Conservation (phyloP, 2,888 invertebrate species). For the Sinotaia quadrata region DNA sequence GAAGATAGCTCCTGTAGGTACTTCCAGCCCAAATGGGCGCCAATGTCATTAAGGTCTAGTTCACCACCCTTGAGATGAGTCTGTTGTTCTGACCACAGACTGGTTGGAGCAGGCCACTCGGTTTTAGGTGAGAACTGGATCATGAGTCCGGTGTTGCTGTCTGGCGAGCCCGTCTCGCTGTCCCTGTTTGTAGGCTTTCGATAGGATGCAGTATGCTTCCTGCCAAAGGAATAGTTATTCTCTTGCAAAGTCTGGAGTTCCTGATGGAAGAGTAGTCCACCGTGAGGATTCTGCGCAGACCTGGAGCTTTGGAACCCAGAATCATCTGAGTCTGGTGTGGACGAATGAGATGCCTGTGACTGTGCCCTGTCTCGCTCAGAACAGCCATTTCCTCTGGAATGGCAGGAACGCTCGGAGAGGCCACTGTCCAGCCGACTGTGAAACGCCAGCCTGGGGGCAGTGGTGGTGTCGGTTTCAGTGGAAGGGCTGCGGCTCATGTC, state of each 20-base stretch:
- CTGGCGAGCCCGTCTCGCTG: conserved; percentile 12
- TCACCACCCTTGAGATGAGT: conserved; percentile 10
- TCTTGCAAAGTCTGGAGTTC: conserved; percentile 4
- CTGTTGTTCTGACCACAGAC: conserved; percentile 13
- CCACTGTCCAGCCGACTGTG: conserved; percentile 29
- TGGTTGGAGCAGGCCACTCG: conserved; percentile 6
- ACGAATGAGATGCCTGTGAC: conserved; percentile 56
- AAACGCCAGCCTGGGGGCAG: conserved; percentile 14
- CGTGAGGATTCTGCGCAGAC: conserved; percentile 24
- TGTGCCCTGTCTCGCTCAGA: conserved; percentile 49
- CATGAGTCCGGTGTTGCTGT: conserved; percentile 16
- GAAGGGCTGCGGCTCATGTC: conserved; percentile 44
- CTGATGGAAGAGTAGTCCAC: background rate
- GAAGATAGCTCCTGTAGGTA: conserved; percentile 38
- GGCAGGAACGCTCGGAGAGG: conserved; percentile 24
- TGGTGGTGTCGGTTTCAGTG: conserved; percentile 32
- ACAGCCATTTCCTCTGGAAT: background rate
- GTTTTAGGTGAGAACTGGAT: conserved; percentile 9
- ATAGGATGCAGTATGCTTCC: background rate
- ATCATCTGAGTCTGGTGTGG: conserved; percentile 63
- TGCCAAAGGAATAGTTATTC: background rate
- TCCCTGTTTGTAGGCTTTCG: conserved; percentile 3
- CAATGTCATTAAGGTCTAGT: conserved; percentile 34
- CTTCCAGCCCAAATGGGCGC: conserved; percentile 40
- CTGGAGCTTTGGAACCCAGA: conserved; percentile 64